Evolutionary conservation across 2,797 vertebrate genomes (phyloP).

Genomic region (Loriculus beryllinus): DNA sequence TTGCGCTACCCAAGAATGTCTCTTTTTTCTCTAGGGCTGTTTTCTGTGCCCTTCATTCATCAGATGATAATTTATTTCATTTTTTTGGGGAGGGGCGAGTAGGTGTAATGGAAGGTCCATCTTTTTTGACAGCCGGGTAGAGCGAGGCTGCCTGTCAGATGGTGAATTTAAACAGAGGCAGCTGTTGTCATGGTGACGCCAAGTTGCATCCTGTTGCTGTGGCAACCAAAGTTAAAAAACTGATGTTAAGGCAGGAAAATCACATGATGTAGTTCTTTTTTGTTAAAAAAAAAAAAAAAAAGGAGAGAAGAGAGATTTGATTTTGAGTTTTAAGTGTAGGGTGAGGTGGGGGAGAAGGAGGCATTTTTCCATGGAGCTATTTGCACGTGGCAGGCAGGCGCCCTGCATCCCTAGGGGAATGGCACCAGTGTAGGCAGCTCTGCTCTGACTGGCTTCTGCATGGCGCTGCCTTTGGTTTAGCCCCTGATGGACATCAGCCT

Average conservation of each 20-base stretch:
- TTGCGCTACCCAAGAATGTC: not conserved
- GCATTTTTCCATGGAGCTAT: not conserved
- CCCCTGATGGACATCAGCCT: not conserved
- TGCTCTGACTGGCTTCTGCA: not conserved
- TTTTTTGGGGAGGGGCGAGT: conserved; percentile 53
- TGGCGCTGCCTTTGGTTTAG: not conserved
- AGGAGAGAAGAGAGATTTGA: conserved; percentile 24
- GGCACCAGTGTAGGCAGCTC: not conserved
- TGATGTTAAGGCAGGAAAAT: conserved; percentile 75
- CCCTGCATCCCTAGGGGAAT: not conserved
- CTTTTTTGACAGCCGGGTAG: conserved; percentile 64
- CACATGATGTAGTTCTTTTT: conserved; percentile 68
- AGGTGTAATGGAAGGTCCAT: conserved; percentile 70
- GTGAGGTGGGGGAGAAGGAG: conserved; percentile 30
- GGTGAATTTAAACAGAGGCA: conserved; percentile 81
- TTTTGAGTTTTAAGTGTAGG: conserved; percentile 27
- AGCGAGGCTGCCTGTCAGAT: conserved; percentile 77
- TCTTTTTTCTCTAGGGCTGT: not conserved
- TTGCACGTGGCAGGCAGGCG: not conserved
- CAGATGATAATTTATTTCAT: conserved; percentile 15
- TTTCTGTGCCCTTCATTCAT: conserved; percentile 70
- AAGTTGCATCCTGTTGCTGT: conserved; percentile 80
- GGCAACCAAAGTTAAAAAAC: conserved; percentile 82
- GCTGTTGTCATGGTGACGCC: conserved; percentile 79
- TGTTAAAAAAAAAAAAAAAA: conserved; percentile 41